These are phyloP conservation scores for Leptarthrus brevirostris DNA, from an alignment of 2,888 invertebrate species.

Conservation along the genomic window DNA sequence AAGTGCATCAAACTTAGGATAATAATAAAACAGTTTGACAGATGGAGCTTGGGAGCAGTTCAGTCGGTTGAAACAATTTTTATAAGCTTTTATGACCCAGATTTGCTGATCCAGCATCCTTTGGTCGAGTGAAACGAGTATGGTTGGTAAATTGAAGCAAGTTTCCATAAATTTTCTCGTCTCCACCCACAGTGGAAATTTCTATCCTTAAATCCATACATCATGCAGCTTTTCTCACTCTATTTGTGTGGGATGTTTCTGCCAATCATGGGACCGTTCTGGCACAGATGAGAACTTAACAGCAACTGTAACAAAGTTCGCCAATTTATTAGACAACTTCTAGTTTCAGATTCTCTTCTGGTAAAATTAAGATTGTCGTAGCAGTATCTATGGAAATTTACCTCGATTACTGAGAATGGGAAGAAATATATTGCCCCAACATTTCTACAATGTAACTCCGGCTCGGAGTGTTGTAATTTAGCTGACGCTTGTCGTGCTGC, in stretches of 20 bases:
- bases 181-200: not conserved
- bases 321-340: not conserved
- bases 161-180: not conserved
- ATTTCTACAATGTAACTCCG: not conserved
- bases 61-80: conserved; percentile 25
- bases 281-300: not conserved
- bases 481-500: no score
- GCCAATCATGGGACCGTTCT: not conserved
- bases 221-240: conserved; percentile 10
- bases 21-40: not conserved
- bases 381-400: not conserved
- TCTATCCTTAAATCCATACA: conserved; percentile 7
- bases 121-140: not conserved
- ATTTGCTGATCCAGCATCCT: conserved; percentile 20
- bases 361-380: not conserved
- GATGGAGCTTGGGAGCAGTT: not conserved
- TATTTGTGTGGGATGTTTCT: conserved; percentile 5
- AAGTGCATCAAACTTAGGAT: not conserved
- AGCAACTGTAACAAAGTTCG: not conserved
- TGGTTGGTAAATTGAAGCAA: not conserved
- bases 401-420: not conserved
- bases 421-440: no score
- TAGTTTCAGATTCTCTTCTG: not conserved
- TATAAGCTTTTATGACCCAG: conserved; percentile 20
- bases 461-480: not conserved